Evolutionary conservation across 2,888 invertebrate species (phyloP).

Genomic region (Acleris literana): DNA sequence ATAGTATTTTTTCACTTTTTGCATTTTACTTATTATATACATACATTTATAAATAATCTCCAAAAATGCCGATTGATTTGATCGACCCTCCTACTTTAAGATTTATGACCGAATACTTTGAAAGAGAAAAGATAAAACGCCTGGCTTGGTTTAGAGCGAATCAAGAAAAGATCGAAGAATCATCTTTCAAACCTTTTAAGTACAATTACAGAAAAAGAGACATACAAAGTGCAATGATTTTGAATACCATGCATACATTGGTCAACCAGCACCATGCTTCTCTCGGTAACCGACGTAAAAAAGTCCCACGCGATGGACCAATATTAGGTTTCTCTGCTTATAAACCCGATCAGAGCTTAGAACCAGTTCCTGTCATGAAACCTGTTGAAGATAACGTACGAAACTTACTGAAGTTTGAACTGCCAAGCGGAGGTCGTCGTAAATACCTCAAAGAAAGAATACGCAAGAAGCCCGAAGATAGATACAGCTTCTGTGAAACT

Average conservation of each 20-base stretch:
- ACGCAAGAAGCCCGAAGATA: conserved; percentile 43
- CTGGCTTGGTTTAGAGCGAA: conserved; percentile 43
- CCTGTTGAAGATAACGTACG: conserved; percentile 35
- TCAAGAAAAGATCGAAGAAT: conserved; percentile 31
- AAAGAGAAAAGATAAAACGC: conserved; percentile 40
- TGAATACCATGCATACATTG: conserved; percentile 24
- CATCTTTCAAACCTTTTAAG: background rate
- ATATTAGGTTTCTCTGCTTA: background rate
- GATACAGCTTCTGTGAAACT: conserved; percentile 46
- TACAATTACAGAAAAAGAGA: conserved; percentile 13
- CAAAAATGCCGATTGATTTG: conserved; percentile 41
- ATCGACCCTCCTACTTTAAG: conserved; percentile 39
- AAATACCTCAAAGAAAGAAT: conserved; percentile 44
- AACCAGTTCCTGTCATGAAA: conserved; percentile 31
- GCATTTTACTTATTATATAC: background rate
- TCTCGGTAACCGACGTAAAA: conserved; percentile 25
- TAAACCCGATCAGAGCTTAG: conserved; percentile 1
- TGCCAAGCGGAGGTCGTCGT: conserved; percentile 32
- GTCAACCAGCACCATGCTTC: conserved; percentile 27
- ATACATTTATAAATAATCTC: background rate
- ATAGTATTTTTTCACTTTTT: background rate
- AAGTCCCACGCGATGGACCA: background rate
- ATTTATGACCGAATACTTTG: conserved; percentile 43
- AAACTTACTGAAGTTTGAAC: conserved; percentile 24
- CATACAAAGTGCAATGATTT: conserved; percentile 25